Base-by-base conservation (phyloP, 2,113 vertebrate genomes). In the Vimba vimba region DNA sequence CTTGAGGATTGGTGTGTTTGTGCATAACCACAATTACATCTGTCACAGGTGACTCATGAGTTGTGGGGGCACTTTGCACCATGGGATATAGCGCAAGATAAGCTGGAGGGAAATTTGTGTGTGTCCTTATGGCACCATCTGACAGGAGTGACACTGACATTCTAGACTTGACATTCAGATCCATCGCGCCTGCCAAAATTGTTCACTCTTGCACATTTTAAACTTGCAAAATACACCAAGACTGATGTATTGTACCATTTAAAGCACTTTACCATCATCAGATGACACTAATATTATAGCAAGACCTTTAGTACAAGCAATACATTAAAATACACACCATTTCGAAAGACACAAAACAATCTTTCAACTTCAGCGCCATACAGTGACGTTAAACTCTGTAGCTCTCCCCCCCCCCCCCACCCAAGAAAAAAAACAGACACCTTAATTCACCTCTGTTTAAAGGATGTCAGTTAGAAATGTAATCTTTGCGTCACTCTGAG, bases 31-130 rank as follows among this genome's bases (percentile, higher is more conserved):
- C n/a, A 59, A 68, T 85, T 33, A 85, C 27, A 88, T 83, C 79
- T 43, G 55, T 75, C 57, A 68, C 66, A 78, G 69, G 62, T 85
- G 83, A 82, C 60, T 88, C 83, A 47, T 30, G 71, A 12, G 75
- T 30, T 69, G 33, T 82, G 25, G 43, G 62, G 43, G 69, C 64
- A 76, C 55, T 85, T 80, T 59, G 83, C 79, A 82, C 59, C 33
- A 43, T 64, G 36, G 68, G 69, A 43, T 60, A 68, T n/a, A 57
- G 43, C 27, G 9, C 55, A 73, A 74, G 68, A 45, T 17, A 30
- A 80, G 77, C 52, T 66, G 52, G 62, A n/a, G 8, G 6, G 43
- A 74, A 45, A 74, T 75, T 17, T 59, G 23, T 80, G 45, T 68
- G 25, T 74, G 69, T 86, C 21, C 57, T 39, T 21, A 45, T 60